These are phyloP conservation scores for Sebastes nivosus DNA, from an alignment of 2,797 vertebrate species.

Conservation along the genomic window DNA sequence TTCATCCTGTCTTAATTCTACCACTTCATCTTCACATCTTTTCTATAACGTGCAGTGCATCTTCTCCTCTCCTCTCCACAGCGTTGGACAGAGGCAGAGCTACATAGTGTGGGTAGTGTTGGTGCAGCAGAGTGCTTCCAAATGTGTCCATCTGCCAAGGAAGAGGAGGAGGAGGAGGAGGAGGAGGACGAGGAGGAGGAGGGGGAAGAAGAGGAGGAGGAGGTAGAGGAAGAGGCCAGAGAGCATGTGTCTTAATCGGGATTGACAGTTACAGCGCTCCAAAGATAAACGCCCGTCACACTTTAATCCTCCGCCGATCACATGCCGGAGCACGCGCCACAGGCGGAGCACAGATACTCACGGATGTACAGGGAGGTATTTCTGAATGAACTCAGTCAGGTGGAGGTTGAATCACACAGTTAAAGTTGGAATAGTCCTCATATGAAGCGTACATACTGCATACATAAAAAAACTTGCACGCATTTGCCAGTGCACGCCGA, in stretches of 20 bases:
- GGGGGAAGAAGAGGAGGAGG: constrained; percentile 19
- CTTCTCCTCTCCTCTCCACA: constrained; percentile 1
- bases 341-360: background rate
- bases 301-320: constrained; percentile 48
- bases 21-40: constrained; percentile 23
- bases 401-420: background rate
- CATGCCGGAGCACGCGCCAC: constrained; percentile 11
- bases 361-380: background rate
- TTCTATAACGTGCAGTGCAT: background rate
- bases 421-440: background rate
- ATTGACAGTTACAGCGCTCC: constrained; percentile 46
- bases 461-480: constrained; percentile 8
- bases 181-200: constrained; percentile 28
- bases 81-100: constrained; percentile 39
- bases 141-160: constrained; percentile 67
- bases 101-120: constrained; percentile 59
- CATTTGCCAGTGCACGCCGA: constrained; percentile 20
- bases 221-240: constrained; percentile 37
- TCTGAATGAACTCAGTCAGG: constrained; percentile 16
- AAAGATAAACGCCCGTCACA: constrained; percentile 40
- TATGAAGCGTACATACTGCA: background rate
- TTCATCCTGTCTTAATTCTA: constrained; percentile 19
- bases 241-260: constrained; percentile 64
- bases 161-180: constrained; percentile 9
- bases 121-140: constrained; percentile 48